Conservation (phyloP, 2,888 invertebrate species). For the Melieria picta region DNA sequence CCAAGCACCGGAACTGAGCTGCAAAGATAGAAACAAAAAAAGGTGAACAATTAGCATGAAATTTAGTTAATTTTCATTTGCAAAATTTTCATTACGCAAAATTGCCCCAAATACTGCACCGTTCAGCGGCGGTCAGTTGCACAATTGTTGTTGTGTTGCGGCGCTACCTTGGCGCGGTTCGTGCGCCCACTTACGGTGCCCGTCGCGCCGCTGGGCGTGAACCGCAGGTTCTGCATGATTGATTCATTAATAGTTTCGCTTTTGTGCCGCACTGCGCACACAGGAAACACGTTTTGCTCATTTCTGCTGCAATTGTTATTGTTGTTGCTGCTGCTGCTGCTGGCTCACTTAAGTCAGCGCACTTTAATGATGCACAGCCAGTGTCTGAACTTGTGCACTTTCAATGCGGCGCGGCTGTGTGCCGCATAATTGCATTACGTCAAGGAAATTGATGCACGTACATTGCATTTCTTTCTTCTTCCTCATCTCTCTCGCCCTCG, state of each 20-base stretch:
- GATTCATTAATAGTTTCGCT: slow-evolving; percentile 33
- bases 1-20: not conserved
- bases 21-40: slow-evolving; percentile 1
- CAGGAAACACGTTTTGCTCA: slow-evolving; percentile 32
- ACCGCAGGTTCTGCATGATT: slow-evolving; percentile 36
- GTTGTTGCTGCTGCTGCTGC: not conserved
- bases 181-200: too few relatives aligned
- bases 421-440: slow-evolving; percentile 25
- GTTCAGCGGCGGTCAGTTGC: too few relatives aligned
- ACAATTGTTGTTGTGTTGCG: too few relatives aligned
- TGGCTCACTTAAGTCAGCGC: not conserved
- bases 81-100: not conserved
- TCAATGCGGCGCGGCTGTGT: not conserved
- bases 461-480: slow-evolving; percentile 20
- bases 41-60: not conserved
- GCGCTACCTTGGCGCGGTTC: too few relatives aligned
- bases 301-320: not conserved
- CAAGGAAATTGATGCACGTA: slow-evolving; percentile 36
- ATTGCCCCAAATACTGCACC: too few relatives aligned
- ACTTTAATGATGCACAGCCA: not conserved
- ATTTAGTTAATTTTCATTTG: not conserved
- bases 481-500: not conserved
- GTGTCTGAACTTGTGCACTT: not conserved
- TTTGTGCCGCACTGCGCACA: slow-evolving; percentile 1
- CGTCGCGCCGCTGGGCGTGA: not conserved